Evolutionary conservation across 2,888 invertebrate species (phyloP).

Genomic region (Ecdyonurus torrentis): DNA sequence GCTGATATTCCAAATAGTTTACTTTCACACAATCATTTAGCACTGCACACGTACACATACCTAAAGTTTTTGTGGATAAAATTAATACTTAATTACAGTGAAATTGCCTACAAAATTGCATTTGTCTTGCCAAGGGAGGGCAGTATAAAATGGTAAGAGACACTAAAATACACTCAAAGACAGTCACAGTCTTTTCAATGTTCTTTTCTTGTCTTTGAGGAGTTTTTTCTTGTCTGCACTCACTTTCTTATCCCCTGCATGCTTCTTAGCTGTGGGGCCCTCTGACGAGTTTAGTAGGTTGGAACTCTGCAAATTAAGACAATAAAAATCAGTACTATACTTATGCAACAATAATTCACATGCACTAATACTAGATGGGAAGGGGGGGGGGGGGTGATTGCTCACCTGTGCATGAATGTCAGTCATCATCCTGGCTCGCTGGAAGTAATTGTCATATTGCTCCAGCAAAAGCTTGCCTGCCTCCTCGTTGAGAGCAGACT

Average conservation of each 20-base stretch:
- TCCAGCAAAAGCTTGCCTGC: slow-evolving; percentile 86
- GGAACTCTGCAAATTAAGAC: slow-evolving; percentile 2
- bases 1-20: too few relatives aligned
- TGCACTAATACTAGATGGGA: not conserved
- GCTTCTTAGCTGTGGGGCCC: slow-evolving; percentile 69
- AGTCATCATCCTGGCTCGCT: slow-evolving; percentile 76
- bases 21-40: too few relatives aligned
- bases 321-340: too few relatives aligned
- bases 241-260: slow-evolving; percentile 62
- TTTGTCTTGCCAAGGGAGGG: too few relatives aligned
- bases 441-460: slow-evolving; percentile 83
- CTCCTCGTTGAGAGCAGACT: slow-evolving; percentile 93
- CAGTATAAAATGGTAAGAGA: not conserved
- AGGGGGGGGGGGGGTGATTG: slow-evolving; percentile 9
- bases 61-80: too few relatives aligned
- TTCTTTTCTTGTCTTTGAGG: slow-evolving; percentile 69
- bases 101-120: not conserved
- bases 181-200: slow-evolving; percentile 66
- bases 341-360: not conserved
- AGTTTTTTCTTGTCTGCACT: slow-evolving; percentile 54
- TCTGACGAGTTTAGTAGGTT: slow-evolving; percentile 28
- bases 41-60: too few relatives aligned
- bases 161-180: not conserved
- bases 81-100: too few relatives aligned
- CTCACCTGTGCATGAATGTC: slow-evolving; percentile 70